A percentile compares a stretch with the other conserved stretches of the same genome.
Conservation (phyloP, 2,113 vertebrate genomes). For the Chelonoidis abingdonii region DNA sequence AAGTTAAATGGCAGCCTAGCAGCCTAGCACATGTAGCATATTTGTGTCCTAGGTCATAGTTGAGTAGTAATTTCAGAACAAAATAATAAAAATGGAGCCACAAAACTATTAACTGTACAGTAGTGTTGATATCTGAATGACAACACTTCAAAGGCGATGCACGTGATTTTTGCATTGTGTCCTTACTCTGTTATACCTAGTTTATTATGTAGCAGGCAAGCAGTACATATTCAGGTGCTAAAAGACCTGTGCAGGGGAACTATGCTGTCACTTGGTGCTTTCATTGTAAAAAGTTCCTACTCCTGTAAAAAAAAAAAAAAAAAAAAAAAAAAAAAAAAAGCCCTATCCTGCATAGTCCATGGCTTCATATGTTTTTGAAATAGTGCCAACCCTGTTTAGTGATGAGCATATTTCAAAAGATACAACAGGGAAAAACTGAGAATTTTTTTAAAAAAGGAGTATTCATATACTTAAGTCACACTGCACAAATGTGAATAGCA, state of each 20-base stretch:
- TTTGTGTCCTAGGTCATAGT: not conserved
- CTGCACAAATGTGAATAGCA: slow-evolving; percentile 55
- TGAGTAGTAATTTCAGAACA: not conserved
- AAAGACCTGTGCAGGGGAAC: not conserved
- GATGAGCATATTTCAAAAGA: not conserved
- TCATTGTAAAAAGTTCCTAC: not conserved
- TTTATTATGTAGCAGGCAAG: not conserved
- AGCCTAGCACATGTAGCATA: not conserved
- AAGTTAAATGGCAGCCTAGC: accelerated
- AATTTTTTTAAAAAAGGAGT: slow-evolving; percentile 9
- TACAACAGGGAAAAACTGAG: slow-evolving; percentile 44
- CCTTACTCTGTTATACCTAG: not conserved
- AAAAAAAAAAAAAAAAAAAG: not conserved
- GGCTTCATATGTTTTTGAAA: not conserved
- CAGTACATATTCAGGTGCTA: not conserved
- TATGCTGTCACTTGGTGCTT: not conserved
- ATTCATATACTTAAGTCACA: slow-evolving; percentile 44
- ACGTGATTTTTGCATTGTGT: not conserved
- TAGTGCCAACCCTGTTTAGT: too few species aligned
- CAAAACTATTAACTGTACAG: not conserved
- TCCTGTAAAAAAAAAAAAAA: not conserved
- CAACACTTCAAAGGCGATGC: not conserved
- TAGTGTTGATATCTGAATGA: not conserved
- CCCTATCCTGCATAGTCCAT: not conserved
- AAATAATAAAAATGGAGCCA: not conserved